Base-by-base conservation (phyloP, 2,888 invertebrate genomes). In the Thumatha senex region DNA sequence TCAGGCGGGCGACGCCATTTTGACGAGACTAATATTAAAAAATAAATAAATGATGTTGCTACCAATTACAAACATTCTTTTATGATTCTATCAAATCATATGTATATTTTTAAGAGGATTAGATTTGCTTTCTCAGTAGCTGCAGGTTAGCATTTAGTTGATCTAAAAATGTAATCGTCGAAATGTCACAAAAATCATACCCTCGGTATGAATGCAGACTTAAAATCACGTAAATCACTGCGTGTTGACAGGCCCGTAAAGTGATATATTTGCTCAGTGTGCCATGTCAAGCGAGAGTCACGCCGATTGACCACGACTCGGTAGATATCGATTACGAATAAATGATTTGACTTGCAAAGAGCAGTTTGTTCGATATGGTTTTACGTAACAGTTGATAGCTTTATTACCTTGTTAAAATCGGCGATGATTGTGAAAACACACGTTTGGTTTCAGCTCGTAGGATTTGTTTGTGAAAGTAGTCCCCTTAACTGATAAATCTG, bases 241-340 rank as follows among this genome's bases (percentile, higher is more conserved):
- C 43, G 29, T 56, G 66, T 64, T 64, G 61, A 65, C 58, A 72
- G 65, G 61, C 69, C 62, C 55, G 65, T 65, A 64, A 67, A 63
- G 67, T 67, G 67, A 74, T 68, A 68, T 60, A 64, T 67, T 57
- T 54, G 60, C 43, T 62, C 52, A 47, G 40, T 55, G 51, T 51
- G 54, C 56, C 56, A 59, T 65, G 57, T 63, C 65, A 68, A 57
- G 39, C 15, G 45, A 38, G 49, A 55, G 66, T 68, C 54, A 65
- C 69, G 56, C 35, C 51, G 51, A 54, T 65, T 68, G 61, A 46
- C 47, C 49, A 52, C 59, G 48, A 56, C 51, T 40, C 43, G 48
- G 18, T 24, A 24, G 56, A 51, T 56, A 63, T 69, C 51, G 51
- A 58, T 68, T 68, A 65, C 63, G 52, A 59, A 66, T 65, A 61